These are phyloP conservation scores for Acleris sparsana DNA, from an alignment of 2,888 invertebrate genomes.

Conservation along the genomic window DNA sequence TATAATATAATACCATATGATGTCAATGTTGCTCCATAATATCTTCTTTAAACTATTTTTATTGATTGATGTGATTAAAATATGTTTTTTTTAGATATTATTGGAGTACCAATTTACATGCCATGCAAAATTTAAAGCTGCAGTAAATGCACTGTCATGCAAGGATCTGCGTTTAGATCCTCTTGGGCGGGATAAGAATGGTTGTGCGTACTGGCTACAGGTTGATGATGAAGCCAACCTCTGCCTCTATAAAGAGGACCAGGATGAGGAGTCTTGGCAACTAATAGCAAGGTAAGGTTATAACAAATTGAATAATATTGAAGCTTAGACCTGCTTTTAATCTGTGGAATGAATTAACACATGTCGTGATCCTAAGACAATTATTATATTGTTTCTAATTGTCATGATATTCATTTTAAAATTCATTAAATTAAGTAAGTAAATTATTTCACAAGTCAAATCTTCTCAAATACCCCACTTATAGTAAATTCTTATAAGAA, in stretches of 20 bases:
- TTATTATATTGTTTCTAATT: too few species aligned
- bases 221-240: constrained; percentile 94
- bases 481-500: not conserved
- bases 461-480: too few species aligned
- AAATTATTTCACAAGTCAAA: too few species aligned
- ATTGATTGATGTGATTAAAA: not conserved
- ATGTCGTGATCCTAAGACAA: too few species aligned
- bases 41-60: not conserved
- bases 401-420: too few species aligned
- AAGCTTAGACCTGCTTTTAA: not conserved
- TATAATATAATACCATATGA: not conserved
- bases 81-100: constrained; percentile 85
- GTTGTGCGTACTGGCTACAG: constrained; percentile 97
- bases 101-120: constrained; percentile 97
- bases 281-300: constrained; percentile 90
- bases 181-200: constrained; percentile 94
- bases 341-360: too few species aligned
- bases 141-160: constrained; percentile 90
- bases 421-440: too few species aligned
- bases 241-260: constrained; percentile 96
- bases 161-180: constrained; percentile 93
- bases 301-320: too few species aligned
- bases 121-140: constrained; percentile 95
- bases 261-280: constrained; percentile 98
- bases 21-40: too few species aligned